Conservation (phyloP, 1,140 invertebrate genomes). For the Anagrus nilaparvatae region DNA sequence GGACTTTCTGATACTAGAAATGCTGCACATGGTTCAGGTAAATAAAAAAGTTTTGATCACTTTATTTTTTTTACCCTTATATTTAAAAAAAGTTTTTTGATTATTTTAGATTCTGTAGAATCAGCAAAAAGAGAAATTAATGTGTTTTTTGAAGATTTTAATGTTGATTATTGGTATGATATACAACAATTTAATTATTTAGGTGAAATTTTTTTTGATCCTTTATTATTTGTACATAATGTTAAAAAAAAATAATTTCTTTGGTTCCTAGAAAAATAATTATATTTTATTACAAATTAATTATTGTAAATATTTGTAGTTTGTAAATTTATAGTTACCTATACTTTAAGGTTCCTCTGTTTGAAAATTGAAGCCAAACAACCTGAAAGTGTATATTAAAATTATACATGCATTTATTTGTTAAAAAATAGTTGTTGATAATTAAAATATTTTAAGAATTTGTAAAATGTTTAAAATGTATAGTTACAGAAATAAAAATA, state of each 20-base stretch:
- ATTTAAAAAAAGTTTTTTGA: slow-evolving; percentile 3
- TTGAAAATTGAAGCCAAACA: no score
- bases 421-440: no score
- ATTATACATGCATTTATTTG: no score
- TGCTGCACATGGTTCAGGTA: slow-evolving; percentile 83
- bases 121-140: slow-evolving; percentile 67
- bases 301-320: no score
- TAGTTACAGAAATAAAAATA: no score
- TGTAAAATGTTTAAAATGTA: no score
- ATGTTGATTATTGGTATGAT: slow-evolving; percentile 45
- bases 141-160: slow-evolving; percentile 77
- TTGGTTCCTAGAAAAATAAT: no score
- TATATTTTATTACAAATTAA: no score
- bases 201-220: slow-evolving; percentile 38
- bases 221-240: slow-evolving; percentile 34
- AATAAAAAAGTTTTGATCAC: slow-evolving; percentile 14
- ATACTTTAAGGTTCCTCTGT: no score
- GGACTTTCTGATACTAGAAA: slow-evolving; percentile 88
- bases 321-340: no score
- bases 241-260: slow-evolving; percentile 27
- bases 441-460: no score
- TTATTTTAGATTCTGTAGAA: slow-evolving; percentile 60
- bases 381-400: no score
- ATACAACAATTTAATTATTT: slow-evolving; percentile 40
- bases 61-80: slow-evolving; percentile 3